phyloP scores from a whole-genome alignment of 2,888 invertebrate genomes.

The Gymnoscelis rufifasciata region DNA sequence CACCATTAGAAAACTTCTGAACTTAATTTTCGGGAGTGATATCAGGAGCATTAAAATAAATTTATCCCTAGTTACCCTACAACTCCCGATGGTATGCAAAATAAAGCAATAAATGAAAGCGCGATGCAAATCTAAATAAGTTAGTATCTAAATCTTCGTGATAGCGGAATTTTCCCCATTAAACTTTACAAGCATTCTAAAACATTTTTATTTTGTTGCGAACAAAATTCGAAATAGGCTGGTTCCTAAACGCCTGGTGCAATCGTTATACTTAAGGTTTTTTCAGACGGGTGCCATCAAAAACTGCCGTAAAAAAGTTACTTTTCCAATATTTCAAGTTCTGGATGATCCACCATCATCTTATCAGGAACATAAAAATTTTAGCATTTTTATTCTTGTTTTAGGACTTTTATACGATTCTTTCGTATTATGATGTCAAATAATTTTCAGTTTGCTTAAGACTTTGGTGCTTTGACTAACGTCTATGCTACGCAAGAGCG shows the following conservation, averaged over 20 bases:
- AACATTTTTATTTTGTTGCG: conserved; percentile 12
- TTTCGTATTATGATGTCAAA: too few species aligned
- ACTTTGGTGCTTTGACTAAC: too few species aligned
- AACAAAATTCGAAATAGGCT: conserved; percentile 15
- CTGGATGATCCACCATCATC: too few species aligned
- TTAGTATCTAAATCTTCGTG: neutral
- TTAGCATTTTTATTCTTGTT: too few species aligned
- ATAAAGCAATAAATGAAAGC: neutral
- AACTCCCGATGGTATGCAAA: neutral
- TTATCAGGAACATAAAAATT: too few species aligned
- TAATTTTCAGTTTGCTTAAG: too few species aligned
- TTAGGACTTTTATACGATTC: too few species aligned
- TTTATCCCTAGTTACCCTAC: too few species aligned
- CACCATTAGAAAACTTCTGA: too few species aligned
- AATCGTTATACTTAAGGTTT: conserved; percentile 15
- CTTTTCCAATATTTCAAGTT: neutral
- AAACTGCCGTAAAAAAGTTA: neutral
- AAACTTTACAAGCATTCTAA: conserved; percentile 10
- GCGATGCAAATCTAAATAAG: neutral
- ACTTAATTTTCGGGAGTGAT: too few species aligned
- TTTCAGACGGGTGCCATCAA: neutral
- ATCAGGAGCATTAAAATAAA: too few species aligned
- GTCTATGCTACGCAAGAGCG: too few species aligned
- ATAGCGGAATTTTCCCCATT: conserved; percentile 2
- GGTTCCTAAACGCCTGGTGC: conserved; percentile 19